These are phyloP conservation scores for Aromia moschata DNA, from an alignment of 2,888 invertebrate species.

Conservation along the genomic window DNA sequence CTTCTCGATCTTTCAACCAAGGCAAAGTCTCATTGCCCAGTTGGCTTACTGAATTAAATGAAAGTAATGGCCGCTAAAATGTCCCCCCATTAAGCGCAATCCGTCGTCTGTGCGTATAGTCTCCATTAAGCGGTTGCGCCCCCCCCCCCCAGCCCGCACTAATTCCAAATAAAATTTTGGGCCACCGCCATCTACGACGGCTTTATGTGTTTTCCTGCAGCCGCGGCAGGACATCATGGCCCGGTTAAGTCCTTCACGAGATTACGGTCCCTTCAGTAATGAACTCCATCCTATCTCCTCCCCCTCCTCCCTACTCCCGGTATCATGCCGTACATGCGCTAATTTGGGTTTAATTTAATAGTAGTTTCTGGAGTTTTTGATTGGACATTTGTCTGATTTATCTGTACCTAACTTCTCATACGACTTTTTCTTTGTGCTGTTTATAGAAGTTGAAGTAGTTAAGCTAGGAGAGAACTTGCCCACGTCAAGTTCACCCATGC, in stretches of 20 bases:
- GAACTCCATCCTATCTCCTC: not conserved
- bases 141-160: not conserved
- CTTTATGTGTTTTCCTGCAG: not conserved
- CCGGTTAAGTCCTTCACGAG: slow-evolving; percentile 4
- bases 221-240: not conserved
- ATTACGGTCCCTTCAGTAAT: slow-evolving; percentile 1
- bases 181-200: not conserved
- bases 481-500: too few species aligned
- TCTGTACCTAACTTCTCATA: too few species aligned
- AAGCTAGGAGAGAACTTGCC: too few species aligned
- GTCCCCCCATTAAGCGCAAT: not conserved
- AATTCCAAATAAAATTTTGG: not conserved
- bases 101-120: not conserved
- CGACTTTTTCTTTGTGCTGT: too few species aligned
- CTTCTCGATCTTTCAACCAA: too few species aligned
- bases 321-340: too few species aligned
- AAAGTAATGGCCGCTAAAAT: not conserved
- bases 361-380: too few species aligned
- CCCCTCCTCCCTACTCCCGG: too few species aligned
- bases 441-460: too few species aligned
- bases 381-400: too few species aligned
- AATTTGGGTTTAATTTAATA: too few species aligned
- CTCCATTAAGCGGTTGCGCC: too few species aligned
- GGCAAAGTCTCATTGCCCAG: not conserved
- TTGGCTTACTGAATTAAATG: not conserved